phyloP scores from a whole-genome alignment of 30 jellyfish, hydroid and myxozoan species.

The Pelagia noctiluca region DNA sequence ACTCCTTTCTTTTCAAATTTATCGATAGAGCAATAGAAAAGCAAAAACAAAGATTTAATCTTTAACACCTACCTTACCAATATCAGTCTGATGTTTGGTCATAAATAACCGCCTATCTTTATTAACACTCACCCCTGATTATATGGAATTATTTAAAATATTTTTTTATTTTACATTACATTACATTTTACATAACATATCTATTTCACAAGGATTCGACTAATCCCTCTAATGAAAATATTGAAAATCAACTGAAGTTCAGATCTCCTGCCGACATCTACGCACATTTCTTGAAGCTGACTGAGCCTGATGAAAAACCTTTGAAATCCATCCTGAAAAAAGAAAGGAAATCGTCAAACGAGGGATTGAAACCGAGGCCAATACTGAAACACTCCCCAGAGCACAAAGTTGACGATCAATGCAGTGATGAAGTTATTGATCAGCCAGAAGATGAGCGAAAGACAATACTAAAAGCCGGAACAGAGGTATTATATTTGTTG shows the following conservation, averaged over 20 bases:
- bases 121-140: no score
- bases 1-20: no score
- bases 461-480: constrained; percentile 78
- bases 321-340: constrained; percentile 90
- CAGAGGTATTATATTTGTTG: no score
- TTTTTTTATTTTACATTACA: no score
- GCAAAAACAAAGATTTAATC: no score
- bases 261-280: constrained; percentile 88
- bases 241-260: constrained; percentile 12
- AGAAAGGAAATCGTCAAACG: constrained; percentile 82
- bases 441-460: constrained; percentile 71
- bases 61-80: no score
- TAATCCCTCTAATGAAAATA: neutral
- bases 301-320: constrained; percentile 83
- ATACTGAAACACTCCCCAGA: constrained; percentile 92
- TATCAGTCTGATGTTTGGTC: no score
- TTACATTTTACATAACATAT: no score
- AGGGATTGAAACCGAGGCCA: constrained; percentile 78
- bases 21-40: no score
- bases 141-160: no score
- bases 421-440: constrained; percentile 34
- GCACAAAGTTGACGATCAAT: constrained; percentile 68
- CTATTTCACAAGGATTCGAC: no score
- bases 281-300: constrained; percentile 43
- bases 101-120: no score